phyloP scores from a whole-genome alignment of 2,797 vertebrate genomes.

The Emydoidea blandingii region DNA sequence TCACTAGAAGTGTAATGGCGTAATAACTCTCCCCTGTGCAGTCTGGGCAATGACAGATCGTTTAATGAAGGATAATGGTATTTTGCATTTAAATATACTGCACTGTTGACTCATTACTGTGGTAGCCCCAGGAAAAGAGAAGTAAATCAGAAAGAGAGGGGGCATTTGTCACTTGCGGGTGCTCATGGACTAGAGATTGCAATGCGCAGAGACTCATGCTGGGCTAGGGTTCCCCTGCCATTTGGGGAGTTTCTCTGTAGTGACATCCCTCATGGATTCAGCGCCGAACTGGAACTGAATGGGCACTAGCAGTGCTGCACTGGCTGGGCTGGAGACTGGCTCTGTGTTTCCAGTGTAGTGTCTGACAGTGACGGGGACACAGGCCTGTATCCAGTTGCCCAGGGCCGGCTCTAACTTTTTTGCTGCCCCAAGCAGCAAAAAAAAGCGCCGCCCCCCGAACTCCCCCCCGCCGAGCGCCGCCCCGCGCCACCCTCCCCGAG shows the following conservation, averaged over 20 bases:
- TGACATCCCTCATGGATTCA: background rate
- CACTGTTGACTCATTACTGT: slow-evolving; percentile 24
- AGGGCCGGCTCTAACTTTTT: too few relatives aligned
- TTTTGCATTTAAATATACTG: slow-evolving; percentile 40
- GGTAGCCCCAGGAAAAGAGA: background rate
- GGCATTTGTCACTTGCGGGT: background rate
- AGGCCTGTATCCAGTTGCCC: background rate
- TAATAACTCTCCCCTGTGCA: background rate
- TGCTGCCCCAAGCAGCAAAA: too few relatives aligned
- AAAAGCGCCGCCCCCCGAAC: too few relatives aligned
- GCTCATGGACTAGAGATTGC: background rate
- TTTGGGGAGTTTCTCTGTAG: background rate
- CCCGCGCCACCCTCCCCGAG: too few relatives aligned
- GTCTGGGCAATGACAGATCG: background rate
- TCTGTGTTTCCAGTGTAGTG: background rate
- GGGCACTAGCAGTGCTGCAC: background rate
- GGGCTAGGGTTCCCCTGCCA: background rate
- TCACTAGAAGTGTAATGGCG: background rate
- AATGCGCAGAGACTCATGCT: background rate
- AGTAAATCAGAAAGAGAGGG: background rate
- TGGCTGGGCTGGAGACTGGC: background rate
- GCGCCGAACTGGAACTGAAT: background rate
- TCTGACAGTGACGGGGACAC: background rate
- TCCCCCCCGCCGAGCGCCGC: too few relatives aligned
- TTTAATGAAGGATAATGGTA: slow-evolving; percentile 36